Conservation (phyloP, 1,140 invertebrate genomes). For the Plectus sambesii region DNA sequence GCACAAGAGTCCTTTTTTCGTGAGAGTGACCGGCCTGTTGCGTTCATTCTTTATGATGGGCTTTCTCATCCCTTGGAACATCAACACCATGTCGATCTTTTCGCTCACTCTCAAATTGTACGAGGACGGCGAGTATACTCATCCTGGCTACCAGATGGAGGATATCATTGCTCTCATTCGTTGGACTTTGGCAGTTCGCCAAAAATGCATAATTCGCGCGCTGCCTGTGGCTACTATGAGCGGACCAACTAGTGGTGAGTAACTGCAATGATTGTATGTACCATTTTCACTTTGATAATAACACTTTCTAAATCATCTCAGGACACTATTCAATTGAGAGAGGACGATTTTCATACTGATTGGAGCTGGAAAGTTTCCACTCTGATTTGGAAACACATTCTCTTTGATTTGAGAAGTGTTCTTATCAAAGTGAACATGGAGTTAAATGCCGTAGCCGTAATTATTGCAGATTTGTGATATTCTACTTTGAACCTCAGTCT, state of each 20-base stretch:
- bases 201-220: slow-evolving; percentile 21
- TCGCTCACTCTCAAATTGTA: slow-evolving; percentile 28
- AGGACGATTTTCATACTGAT: too few relatives aligned
- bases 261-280: too few relatives aligned
- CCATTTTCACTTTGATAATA: too few relatives aligned
- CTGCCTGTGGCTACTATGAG: slow-evolving; percentile 26
- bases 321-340: too few relatives aligned
- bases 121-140: slow-evolving; percentile 31
- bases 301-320: too few relatives aligned
- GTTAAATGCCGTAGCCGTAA: too few relatives aligned
- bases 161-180: slow-evolving; percentile 35
- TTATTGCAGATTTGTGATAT: too few relatives aligned
- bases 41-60: slow-evolving; percentile 36
- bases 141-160: slow-evolving; percentile 35
- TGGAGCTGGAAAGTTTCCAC: too few relatives aligned
- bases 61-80: slow-evolving; percentile 33
- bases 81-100: slow-evolving; percentile 36
- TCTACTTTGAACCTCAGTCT: too few relatives aligned
- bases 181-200: slow-evolving; percentile 31
- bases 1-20: slow-evolving; percentile 37
- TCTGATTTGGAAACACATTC: too few relatives aligned
- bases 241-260: slow-evolving; percentile 31
- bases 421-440: too few relatives aligned
- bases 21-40: slow-evolving; percentile 28
- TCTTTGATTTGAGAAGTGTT: too few relatives aligned